Conservation (phyloP, 2,113 vertebrate genomes). For the Crocuta crocuta region DNA sequence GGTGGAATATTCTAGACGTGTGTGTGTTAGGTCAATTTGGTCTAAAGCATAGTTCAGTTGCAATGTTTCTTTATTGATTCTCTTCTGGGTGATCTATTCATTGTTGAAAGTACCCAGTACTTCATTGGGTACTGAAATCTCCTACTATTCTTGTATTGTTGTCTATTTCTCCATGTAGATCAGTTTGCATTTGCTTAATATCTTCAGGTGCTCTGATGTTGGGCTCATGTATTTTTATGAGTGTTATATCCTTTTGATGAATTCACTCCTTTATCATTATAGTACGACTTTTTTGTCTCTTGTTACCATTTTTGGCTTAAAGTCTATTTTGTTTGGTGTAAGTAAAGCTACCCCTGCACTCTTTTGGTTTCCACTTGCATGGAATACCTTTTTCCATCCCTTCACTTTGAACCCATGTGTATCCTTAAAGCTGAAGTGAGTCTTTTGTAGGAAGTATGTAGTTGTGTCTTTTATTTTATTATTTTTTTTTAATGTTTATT, state of each 20-base stretch:
- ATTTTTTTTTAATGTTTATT: too few relatives aligned
- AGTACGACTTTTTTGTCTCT: neutral
- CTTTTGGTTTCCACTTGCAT: neutral
- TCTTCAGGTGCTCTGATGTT: neutral
- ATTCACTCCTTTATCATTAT: neutral
- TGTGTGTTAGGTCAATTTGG: neutral
- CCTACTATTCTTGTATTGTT: neutral
- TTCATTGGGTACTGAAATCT: neutral
- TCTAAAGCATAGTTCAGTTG: neutral
- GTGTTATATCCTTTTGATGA: neutral
- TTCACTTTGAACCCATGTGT: neutral
- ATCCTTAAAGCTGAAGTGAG: neutral
- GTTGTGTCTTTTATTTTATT: neutral
- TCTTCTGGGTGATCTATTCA: neutral
- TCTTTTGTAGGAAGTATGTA: neutral
- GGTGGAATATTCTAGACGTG: neutral
- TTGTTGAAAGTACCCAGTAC: neutral
- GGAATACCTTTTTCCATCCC: neutral
- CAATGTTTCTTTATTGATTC: neutral
- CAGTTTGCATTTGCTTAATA: neutral
- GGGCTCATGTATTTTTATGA: neutral
- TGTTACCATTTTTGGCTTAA: neutral
- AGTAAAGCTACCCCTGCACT: neutral
- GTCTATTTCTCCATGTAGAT: neutral
- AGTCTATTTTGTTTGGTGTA: neutral